Evolutionary conservation across 2,113 vertebrate genomes (phyloP), one percentile per base, ranked within the genome.

Genomic region (Typhlomys cinereus): DNA sequence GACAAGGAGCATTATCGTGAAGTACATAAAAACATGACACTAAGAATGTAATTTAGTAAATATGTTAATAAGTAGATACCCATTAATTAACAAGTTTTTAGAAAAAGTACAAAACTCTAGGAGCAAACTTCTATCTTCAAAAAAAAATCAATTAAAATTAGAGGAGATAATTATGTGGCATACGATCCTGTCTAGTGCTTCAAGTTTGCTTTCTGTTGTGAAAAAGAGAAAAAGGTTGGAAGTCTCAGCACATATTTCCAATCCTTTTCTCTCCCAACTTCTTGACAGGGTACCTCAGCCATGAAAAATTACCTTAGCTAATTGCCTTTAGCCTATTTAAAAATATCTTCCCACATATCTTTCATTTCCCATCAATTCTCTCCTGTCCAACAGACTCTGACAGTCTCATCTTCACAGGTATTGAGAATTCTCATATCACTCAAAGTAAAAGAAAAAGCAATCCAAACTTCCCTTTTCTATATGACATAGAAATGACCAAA

Each of bases 301-400:
- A 46, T 88, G 91, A 88, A 92, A 95, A 92, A 57, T 88, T 75
- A 71, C 31, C 78, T 93, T 78, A 93, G 36, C 39, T 96, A 96
- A 95, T 85, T 95, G 18, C 39, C 23, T 64, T 95, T 88, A 85
- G 76, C 44, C 52, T 89, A 92, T 75, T 78, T 75, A 91, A 64
- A 75, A 87, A 10, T 41, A 1, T 12, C 1, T 7, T 61, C 41
- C 50, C 46, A 83, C 1, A 0, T 44, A 50, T n/a, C 27, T 83
- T 86, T 93, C 27, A 79, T 81, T 93, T 95, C 50, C 91, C 50
- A 94, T 92, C 48, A 83, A 46, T 78, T 80, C 61, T 83, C 39
- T 36, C 64, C 14, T 84, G 48, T 7, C 54, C 61, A 57, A 36
- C 46, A 64, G 66, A 89, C 1, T 89, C 61, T 94, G 83, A 86